Conservation (phyloP, 2,888 invertebrate species). For the Plagiodera versicolora region DNA sequence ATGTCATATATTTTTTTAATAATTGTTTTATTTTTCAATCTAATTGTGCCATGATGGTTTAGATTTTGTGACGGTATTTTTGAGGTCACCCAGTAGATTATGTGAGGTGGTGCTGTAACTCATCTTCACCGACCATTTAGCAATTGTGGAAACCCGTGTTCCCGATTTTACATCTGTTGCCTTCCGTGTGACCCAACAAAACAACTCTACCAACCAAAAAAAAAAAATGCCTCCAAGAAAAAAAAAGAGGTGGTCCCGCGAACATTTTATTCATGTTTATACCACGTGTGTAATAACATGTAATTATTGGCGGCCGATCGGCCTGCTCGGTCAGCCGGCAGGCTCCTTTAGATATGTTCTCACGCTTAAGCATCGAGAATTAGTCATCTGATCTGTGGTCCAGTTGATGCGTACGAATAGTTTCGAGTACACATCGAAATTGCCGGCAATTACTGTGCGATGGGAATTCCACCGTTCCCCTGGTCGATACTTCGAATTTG, state of each 20-base stretch:
- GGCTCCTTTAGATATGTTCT: constrained; percentile 51
- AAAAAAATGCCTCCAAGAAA: neutral
- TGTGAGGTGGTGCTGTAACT: no score
- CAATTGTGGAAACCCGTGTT: neutral
- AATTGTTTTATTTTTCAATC: no score
- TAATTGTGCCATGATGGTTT: no score
- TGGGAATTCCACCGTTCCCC: neutral
- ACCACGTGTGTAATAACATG: constrained; percentile 51
- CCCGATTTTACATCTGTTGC: neutral
- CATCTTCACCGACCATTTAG: no score
- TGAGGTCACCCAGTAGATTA: no score
- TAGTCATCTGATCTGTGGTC: constrained; percentile 35
- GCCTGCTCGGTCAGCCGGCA: no score
- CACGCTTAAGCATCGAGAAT: constrained; percentile 49
- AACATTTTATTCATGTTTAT: constrained; percentile 32
- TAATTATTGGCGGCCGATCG: constrained; percentile 51
- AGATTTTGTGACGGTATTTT: no score
- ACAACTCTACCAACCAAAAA: no score
- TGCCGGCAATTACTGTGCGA: neutral
- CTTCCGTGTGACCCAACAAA: neutral
- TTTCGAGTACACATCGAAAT: neutral
- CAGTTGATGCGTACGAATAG: constrained; percentile 23
- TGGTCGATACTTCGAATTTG: neutral
- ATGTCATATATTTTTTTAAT: no score
- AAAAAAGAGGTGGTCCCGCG: neutral